Percentiles rank a stretch among this genome's conserved stretches.
Conservation (phyloP, 2,888 invertebrate genomes). For the Seira ritae region DNA sequence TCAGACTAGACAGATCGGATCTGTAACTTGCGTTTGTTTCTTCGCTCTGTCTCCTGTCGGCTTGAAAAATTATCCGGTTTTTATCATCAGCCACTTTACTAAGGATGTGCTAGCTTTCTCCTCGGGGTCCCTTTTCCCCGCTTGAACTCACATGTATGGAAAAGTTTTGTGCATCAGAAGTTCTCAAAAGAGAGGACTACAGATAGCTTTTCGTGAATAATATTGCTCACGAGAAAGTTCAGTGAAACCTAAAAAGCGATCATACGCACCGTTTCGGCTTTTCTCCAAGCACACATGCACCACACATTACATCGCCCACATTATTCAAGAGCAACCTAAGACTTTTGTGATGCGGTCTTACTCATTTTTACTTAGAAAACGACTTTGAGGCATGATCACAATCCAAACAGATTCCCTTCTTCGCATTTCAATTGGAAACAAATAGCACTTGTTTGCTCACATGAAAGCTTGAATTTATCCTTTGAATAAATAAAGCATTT, state of each 20-base stretch:
- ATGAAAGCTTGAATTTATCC: slow-evolving; percentile 61
- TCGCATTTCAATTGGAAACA: slow-evolving; percentile 52
- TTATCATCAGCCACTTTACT: slow-evolving; percentile 61
- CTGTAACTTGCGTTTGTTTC: slow-evolving; percentile 53
- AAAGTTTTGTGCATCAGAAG: not conserved
- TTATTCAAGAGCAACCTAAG: no score
- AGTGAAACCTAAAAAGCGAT: not conserved
- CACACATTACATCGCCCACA: no score
- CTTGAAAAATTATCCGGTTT: slow-evolving; percentile 68
- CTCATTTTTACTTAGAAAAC: no score
- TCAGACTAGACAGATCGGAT: slow-evolving; percentile 47
- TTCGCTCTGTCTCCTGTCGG: slow-evolving; percentile 66
- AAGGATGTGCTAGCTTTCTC: slow-evolving; percentile 63
- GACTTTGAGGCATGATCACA: not conserved
- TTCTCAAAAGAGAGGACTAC: not conserved
- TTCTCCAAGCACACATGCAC: not conserved
- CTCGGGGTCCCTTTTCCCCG: slow-evolving; percentile 48
- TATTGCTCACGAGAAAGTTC: not conserved
- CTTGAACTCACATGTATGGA: not conserved
- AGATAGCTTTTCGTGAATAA: not conserved
- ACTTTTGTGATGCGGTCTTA: no score
- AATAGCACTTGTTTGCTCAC: slow-evolving; percentile 46
- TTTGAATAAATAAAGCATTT: slow-evolving; percentile 68
- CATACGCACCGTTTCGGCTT: not conserved
- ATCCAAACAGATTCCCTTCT: not conserved